Conservation (phyloP, 1,140 invertebrate genomes). For the Drusus annulatus region DNA sequence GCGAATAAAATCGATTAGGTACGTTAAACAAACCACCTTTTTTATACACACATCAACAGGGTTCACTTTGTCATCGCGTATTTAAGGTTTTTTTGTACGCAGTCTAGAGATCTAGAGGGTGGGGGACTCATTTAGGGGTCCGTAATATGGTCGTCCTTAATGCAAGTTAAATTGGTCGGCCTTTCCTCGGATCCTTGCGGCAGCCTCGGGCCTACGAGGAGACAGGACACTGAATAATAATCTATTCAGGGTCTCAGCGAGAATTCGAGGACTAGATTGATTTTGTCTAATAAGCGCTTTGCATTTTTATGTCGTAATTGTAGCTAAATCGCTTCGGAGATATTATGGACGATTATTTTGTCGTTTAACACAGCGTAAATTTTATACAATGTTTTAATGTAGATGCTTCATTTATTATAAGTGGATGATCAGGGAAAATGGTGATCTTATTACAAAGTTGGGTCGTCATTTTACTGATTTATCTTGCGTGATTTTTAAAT, state of each 20-base stretch:
- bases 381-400: not conserved
- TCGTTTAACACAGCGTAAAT: constrained; percentile 13
- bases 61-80: constrained; percentile 44
- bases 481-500: too few relatives aligned
- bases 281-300: constrained; percentile 46
- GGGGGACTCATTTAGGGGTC: constrained; percentile 40
- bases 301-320: constrained; percentile 41
- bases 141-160: constrained; percentile 39
- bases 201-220: constrained; percentile 28
- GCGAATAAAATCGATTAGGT: constrained; percentile 41
- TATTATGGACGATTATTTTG: constrained; percentile 24
- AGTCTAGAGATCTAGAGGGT: not conserved
- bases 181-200: constrained; percentile 31
- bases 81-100: constrained; percentile 46
- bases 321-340: not conserved
- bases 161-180: constrained; percentile 56
- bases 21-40: constrained; percentile 21
- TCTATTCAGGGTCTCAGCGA: constrained; percentile 31
- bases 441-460: too few relatives aligned
- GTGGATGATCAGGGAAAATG: not conserved
- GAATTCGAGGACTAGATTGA: constrained; percentile 35
- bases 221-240: constrained; percentile 40
- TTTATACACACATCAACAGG: constrained; percentile 26
- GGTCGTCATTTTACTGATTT: too few relatives aligned
- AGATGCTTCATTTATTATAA: constrained; percentile 10